These are phyloP conservation scores for Pachypsylla venusta DNA, from an alignment of 1,140 invertebrate species.

Conservation along the genomic window DNA sequence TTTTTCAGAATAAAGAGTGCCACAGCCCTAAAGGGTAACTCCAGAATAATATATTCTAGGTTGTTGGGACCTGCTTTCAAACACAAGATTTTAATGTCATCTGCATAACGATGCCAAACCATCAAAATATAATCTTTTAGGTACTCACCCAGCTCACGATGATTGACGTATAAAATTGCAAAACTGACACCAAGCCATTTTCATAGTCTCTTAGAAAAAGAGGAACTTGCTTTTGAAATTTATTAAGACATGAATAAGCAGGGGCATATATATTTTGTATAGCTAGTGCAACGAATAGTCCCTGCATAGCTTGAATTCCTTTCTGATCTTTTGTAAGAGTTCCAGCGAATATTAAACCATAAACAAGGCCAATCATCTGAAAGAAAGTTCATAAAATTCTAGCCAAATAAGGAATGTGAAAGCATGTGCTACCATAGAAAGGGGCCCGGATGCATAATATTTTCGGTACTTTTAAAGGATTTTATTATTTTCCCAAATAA, in stretches of 20 bases:
- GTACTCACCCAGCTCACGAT: slow-evolving; percentile 55
- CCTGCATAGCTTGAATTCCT: slow-evolving; percentile 64
- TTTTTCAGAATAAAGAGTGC: too few species aligned
- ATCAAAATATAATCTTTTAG: too few species aligned
- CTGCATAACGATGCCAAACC: too few species aligned
- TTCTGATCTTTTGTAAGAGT: slow-evolving; percentile 46
- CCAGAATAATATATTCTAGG: too few species aligned
- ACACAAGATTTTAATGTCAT: too few species aligned
- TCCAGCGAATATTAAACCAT: slow-evolving; percentile 57
- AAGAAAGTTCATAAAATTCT: slow-evolving; percentile 21
- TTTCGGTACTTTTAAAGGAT: too few species aligned
- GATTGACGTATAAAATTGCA: slow-evolving; percentile 55
- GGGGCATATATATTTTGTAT: slow-evolving; percentile 69
- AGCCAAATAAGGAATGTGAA: too few species aligned
- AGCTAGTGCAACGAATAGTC: slow-evolving; percentile 61
- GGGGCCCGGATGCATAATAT: too few species aligned
- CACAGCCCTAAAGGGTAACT: too few species aligned
- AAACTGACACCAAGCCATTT: slow-evolving; percentile 52
- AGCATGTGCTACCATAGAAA: too few species aligned
- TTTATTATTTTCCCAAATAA: too few species aligned
- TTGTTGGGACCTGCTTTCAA: too few species aligned
- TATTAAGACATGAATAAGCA: slow-evolving; percentile 60
- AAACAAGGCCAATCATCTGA: slow-evolving; percentile 50
- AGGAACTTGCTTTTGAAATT: slow-evolving; percentile 60
- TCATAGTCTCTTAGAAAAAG: slow-evolving; percentile 58